Evolutionary conservation across 2,797 vertebrate genomes (phyloP).

Genomic region (Vultur gryphus): DNA sequence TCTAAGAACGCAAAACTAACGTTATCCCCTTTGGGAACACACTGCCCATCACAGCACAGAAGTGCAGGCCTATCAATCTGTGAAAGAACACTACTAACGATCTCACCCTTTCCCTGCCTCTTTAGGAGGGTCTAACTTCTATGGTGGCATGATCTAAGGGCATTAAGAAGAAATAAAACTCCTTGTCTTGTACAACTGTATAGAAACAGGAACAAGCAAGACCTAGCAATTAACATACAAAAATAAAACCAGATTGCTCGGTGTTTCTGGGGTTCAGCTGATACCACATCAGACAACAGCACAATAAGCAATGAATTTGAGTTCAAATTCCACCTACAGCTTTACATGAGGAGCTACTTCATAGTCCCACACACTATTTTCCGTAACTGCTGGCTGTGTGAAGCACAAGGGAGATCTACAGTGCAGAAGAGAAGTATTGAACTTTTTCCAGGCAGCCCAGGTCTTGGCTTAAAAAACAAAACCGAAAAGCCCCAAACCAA

Average conservation of each 20-base stretch:
- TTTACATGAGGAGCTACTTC: neutral
- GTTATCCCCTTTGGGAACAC: neutral
- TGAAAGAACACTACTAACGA: neutral
- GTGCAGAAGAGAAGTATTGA: neutral
- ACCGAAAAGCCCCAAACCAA: neutral
- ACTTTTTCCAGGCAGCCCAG: neutral
- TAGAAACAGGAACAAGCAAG: neutral
- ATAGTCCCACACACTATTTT: neutral
- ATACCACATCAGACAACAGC: neutral
- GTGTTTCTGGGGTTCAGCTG: neutral
- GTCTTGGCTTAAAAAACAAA: conserved; percentile 5
- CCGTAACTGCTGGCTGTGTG: neutral
- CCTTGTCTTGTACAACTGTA: neutral
- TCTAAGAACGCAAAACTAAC: neutral
- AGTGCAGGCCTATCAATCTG: neutral
- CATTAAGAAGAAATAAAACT: neutral
- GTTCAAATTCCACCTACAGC: neutral
- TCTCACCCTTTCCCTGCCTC: neutral
- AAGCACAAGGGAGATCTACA: neutral
- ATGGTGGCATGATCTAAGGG: neutral
- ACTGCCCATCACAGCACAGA: neutral
- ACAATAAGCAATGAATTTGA: neutral
- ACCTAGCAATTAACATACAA: neutral
- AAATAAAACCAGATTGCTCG: neutral
- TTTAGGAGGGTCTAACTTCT: neutral